Percentiles rank a stretch among this genome's conserved stretches.
Conservation (phyloP, 1,140 invertebrate species). For the Zaprionus lachaisei region DNA sequence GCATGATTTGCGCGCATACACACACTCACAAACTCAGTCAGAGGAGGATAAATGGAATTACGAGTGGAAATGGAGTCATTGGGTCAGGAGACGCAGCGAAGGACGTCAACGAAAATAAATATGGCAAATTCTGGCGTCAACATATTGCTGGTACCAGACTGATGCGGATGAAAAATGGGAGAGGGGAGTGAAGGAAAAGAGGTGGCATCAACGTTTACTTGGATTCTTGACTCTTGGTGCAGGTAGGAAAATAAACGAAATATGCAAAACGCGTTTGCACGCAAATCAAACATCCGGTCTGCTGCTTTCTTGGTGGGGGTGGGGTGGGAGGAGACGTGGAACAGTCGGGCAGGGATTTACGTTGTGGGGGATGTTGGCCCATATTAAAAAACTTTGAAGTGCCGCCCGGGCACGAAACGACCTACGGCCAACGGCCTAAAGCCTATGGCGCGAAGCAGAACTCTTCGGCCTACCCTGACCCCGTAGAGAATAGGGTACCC, state of each 20-base stretch:
- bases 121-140: slow-evolving; percentile 36
- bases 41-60: slow-evolving; percentile 24
- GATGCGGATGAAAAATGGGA: slow-evolving; percentile 2
- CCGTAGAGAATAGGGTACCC: too few species aligned
- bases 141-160: slow-evolving; percentile 6
- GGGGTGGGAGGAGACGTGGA: neutral
- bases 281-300: slow-evolving; percentile 34
- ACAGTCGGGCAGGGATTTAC: neutral
- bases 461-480: slow-evolving; percentile 1
- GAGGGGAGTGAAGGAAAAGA: neutral
- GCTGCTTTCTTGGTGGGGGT: neutral
- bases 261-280: slow-evolving; percentile 52
- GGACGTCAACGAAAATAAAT: slow-evolving; percentile 18
- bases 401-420: neutral
- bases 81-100: slow-evolving; percentile 48
- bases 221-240: slow-evolving; percentile 1
- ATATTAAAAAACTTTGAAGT: slow-evolving; percentile 55
- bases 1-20: slow-evolving; percentile 7
- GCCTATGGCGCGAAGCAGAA: neutral
- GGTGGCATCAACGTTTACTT: neutral
- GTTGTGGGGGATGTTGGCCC: neutral
- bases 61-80: slow-evolving; percentile 51
- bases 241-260: slow-evolving; percentile 44
- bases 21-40: slow-evolving; percentile 3
- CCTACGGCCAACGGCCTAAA: neutral